A percentile compares a stretch with the other conserved stretches of the same genome.
Conservation (phyloP, 2,797 vertebrate species). For the Neomorphus geoffroyi region DNA sequence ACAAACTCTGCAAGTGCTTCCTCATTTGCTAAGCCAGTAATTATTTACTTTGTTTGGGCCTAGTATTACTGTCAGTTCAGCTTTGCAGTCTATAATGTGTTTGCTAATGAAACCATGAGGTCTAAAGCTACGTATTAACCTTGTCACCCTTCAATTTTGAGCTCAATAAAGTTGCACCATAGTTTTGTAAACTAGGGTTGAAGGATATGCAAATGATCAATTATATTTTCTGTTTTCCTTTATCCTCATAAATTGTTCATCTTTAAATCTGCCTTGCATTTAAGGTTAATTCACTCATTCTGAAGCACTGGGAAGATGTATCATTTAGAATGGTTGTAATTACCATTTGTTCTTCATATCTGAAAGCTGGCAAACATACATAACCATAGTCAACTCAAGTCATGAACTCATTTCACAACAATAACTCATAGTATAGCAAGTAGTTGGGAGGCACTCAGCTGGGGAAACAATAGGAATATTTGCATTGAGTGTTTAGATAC, state of each 20-base stretch:
- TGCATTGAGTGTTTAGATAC: not conserved
- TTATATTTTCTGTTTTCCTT: conserved; percentile 78
- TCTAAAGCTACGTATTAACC: conserved; percentile 83
- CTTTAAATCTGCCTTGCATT: conserved; percentile 77
- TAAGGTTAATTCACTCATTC: conserved; percentile 73
- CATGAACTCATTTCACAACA: conserved; percentile 11
- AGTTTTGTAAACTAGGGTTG: conserved; percentile 81
- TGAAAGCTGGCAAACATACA: conserved; percentile 41
- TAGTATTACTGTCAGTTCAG: conserved; percentile 81
- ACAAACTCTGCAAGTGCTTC: conserved; percentile 84
- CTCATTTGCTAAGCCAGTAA: conserved; percentile 81
- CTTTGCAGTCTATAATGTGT: conserved; percentile 81
- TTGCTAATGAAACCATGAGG: conserved; percentile 83
- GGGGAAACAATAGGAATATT: not conserved
- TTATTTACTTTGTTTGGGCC: conserved; percentile 85
- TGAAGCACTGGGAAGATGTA: conserved; percentile 42
- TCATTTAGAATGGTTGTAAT: conserved; percentile 48
- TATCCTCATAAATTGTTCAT: conserved; percentile 80
- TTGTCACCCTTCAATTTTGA: conserved; percentile 81
- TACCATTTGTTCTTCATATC: conserved; percentile 46
- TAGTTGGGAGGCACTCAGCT: not conserved
- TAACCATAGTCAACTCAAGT: conserved; percentile 18
- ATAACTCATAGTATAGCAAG: not conserved
- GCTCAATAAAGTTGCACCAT: conserved; percentile 80
- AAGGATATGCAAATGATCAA: conserved; percentile 80